Conservation (phyloP, 53 echinoderm and acorn worm species). For the Antedon mediterranea region DNA sequence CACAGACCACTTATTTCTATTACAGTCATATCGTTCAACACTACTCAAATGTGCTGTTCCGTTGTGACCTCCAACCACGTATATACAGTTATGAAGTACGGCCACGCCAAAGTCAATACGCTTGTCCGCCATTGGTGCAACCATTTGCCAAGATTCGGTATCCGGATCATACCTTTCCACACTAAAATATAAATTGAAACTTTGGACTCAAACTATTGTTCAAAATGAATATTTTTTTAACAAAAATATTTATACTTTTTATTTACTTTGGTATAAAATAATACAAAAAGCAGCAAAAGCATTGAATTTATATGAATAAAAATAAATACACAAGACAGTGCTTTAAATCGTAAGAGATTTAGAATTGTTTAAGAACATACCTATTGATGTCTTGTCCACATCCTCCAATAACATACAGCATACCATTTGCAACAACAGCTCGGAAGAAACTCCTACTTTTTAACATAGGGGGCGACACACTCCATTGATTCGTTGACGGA, state of each 20-base stretch:
- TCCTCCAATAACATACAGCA: constrained; percentile 79
- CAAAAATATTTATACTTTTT: too few species aligned
- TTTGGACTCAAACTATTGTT: too few species aligned
- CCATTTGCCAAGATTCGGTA: constrained; percentile 65
- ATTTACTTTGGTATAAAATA: too few species aligned
- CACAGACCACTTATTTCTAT: constrained; percentile 54
- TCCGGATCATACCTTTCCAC: constrained; percentile 78
- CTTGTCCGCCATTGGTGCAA: constrained; percentile 71
- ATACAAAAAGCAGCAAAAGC: background rate
- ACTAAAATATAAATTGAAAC: constrained; percentile 18
- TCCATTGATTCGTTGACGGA: constrained; percentile 52
- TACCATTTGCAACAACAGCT: constrained; percentile 57
- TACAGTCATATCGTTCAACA: constrained; percentile 75
- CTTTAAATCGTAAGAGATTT: too few species aligned
- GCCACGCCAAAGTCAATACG: constrained; percentile 88
- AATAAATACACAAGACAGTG: too few species aligned
- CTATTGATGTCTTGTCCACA: constrained; percentile 88
- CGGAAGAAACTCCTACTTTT: constrained; percentile 67
- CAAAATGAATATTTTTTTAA: too few species aligned
- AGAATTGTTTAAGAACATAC: constrained; percentile 12
- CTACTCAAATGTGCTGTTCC: constrained; percentile 66
- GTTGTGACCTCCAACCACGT: constrained; percentile 91
- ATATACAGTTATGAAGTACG: constrained; percentile 75
- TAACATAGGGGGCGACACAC: constrained; percentile 52
- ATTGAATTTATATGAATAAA: background rate